Base-by-base conservation (phyloP, 2,888 invertebrate genomes). In the Latrodectus hesperus region DNA sequence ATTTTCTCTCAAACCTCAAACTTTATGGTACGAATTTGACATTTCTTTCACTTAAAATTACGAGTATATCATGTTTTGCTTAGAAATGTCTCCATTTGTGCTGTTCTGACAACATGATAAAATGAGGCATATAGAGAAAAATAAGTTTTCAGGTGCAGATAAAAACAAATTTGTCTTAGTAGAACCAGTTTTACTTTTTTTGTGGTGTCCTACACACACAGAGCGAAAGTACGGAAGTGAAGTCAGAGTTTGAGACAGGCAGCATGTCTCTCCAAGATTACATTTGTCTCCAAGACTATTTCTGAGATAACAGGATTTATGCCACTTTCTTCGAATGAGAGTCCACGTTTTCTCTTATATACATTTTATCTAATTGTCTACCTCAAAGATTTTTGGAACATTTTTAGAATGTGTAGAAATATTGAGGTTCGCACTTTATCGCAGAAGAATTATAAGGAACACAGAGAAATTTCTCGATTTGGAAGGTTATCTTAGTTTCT, bases 261-360 rank as follows among this genome's bases (percentile, higher is more conserved):
- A 22, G 52, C 73, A 74, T 81, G 52, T 74, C 73, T 73, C 64
- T 14, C n/a, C 53, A 9, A 81, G 74, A 81, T 81, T 73, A 81
- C 51, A 65, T 81, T 73, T 65, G 65, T 16, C 53, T 67, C 52
- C 73, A 73, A 52, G 17, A 38, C 73, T 73, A 81, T 81, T 73
- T 73, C 26, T 71, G 64, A 55, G 81, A 81, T 81, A 81, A 81
- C 64, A 52, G 38, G 73, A 53, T 72, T 53, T 73, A 81, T 81
- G 81, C n/a, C n/a, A 67, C 60, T 51, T 26, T 81, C 38, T 73
- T 16, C 26, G 17, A 72, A 71, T 60, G 10, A 60, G 60, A 38
- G 60, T 60, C 14, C 14, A 60, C 12, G 4, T 60, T 60, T 60
- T 60, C 60, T n/a, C 60, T 60, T 60, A 12, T 16, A 60, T 60